phyloP scores from a whole-genome alignment of 2,797 vertebrate species.

The Antennarius maculatus region DNA sequence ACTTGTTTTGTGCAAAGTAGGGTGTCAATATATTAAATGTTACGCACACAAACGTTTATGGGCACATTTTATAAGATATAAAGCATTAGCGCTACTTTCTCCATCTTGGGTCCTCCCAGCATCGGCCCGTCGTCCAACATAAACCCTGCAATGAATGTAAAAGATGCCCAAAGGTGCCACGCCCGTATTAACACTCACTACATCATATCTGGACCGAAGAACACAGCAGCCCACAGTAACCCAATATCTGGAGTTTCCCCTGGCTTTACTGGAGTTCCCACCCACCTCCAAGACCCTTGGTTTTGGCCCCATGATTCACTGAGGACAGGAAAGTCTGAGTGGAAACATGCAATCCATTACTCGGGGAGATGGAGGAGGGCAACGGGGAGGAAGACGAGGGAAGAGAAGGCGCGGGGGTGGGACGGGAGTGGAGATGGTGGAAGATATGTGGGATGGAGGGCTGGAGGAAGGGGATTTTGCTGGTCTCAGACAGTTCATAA shows the following conservation, averaged over 20 bases:
- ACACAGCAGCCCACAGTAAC: slow-evolving; percentile 70
- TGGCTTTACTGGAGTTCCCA: slow-evolving; percentile 53
- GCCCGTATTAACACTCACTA: slow-evolving; percentile 60
- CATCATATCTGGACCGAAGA: slow-evolving; percentile 65
- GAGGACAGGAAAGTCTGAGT: slow-evolving; percentile 69
- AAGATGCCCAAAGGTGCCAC: slow-evolving; percentile 54
- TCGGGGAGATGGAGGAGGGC: slow-evolving; percentile 34
- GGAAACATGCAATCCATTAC: slow-evolving; percentile 72
- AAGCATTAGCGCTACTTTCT: slow-evolving; percentile 11
- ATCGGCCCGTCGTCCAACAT: slow-evolving; percentile 46
- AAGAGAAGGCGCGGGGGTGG: slow-evolving; percentile 28
- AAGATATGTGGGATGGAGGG: slow-evolving; percentile 43
- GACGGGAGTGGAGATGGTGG: slow-evolving; percentile 37
- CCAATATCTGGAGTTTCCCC: slow-evolving; percentile 70
- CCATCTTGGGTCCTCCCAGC: slow-evolving; percentile 23
- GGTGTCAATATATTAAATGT: neutral
- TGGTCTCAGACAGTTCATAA: slow-evolving; percentile 34
- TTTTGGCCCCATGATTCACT: slow-evolving; percentile 69
- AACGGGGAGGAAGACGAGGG: slow-evolving; percentile 23
- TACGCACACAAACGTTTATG: slow-evolving; percentile 7
- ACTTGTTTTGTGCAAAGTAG: neutral
- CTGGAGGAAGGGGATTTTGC: slow-evolving; percentile 40
- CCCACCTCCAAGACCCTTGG: slow-evolving; percentile 60
- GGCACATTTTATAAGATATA: slow-evolving; percentile 2
- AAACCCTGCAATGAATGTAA: slow-evolving; percentile 29